Evolutionary conservation across 2,888 invertebrate genomes (phyloP).

Genomic region (Cryptocephalus moraei): DNA sequence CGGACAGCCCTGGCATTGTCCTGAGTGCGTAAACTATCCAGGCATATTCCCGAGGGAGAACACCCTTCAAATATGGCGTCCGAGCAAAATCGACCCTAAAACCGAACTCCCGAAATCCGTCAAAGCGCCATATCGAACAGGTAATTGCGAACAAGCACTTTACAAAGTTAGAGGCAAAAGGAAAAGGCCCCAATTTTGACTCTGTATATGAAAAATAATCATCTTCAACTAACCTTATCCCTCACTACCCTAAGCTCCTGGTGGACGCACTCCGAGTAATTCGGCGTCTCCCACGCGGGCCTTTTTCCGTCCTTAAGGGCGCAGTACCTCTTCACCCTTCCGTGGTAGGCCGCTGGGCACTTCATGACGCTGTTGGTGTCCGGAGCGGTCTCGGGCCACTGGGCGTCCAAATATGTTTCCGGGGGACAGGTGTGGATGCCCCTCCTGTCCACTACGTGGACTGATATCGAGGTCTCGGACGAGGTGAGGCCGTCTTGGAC

Average conservation of each 20-base stretch:
- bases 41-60: no score
- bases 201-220: no score
- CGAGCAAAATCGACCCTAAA: no score
- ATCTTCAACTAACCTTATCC: conserved; percentile 3
- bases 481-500: conserved; percentile 41
- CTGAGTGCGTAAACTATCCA: no score
- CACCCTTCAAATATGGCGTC: no score
- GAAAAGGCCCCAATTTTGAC: no score
- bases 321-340: conserved; percentile 46
- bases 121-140: no score
- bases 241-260: conserved; percentile 11
- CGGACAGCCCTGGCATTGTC: no score
- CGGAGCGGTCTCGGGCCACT: conserved; percentile 62
- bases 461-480: conserved; percentile 52
- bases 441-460: conserved; percentile 51
- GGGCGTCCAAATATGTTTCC: conserved; percentile 46
- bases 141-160: no score
- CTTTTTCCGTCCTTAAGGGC: conserved; percentile 50
- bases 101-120: no score
- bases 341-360: conserved; percentile 47
- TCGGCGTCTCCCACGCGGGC: conserved; percentile 65
- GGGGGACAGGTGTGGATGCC: conserved; percentile 47
- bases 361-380: conserved; percentile 58
- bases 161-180: no score
- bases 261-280: conserved; percentile 60